These are phyloP conservation scores for Ceyx margarethae DNA, from an alignment of 2,113 vertebrate species.

Conservation along the genomic window DNA sequence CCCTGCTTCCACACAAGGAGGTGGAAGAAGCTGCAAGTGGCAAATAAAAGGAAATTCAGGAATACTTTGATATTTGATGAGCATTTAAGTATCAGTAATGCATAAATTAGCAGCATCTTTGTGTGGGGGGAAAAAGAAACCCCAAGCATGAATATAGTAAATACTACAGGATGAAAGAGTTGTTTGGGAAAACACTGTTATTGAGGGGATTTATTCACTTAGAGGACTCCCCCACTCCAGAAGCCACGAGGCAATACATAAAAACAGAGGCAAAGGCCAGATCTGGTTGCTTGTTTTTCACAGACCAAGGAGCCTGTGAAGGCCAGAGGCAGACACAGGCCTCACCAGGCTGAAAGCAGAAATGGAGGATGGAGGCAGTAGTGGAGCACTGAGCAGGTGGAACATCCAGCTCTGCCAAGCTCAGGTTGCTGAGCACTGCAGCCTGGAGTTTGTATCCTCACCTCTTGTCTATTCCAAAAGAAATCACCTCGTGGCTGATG, in stretches of 20 bases:
- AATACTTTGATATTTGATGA: not conserved
- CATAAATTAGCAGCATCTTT: not conserved
- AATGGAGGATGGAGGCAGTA: not conserved
- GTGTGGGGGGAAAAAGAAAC: fast-evolving
- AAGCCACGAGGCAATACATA: not conserved
- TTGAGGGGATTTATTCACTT: not conserved
- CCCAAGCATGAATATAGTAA: not conserved
- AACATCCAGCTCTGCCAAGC: not conserved
- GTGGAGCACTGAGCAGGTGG: not conserved
- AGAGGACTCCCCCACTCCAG: not conserved
- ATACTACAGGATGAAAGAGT: not conserved
- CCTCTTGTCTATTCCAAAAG: not conserved
- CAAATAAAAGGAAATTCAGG: not conserved
- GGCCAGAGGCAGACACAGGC: not conserved
- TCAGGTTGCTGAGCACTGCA: not conserved
- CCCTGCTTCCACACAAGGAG: not conserved
- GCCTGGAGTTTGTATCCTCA: not conserved
- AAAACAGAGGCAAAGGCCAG: no score
- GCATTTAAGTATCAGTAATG: not conserved
- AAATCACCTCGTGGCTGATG: not conserved
- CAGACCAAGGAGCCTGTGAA: not conserved
- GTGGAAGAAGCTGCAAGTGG: not conserved
- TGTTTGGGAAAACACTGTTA: not conserved
- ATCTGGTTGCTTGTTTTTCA: not conserved
- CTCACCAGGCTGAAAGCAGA: not conserved